Evolutionary conservation across 2,888 invertebrate genomes (phyloP), one percentile per base, ranked within the genome.

Genomic region (Agrotis puta): DNA sequence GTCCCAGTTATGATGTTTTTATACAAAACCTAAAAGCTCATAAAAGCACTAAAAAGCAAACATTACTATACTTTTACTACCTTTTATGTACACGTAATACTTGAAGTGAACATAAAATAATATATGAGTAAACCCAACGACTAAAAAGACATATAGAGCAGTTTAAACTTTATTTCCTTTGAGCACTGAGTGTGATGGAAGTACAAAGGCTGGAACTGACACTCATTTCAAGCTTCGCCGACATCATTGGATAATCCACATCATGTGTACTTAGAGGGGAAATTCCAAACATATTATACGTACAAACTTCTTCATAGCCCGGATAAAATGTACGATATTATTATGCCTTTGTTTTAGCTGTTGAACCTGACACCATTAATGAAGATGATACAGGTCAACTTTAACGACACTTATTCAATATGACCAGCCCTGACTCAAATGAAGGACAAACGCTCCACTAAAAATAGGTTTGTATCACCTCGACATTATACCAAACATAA

Each of bases 401-500:
- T 77, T 33, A 74, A 70, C 43, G 69, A 64, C 77, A 24, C 43
- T 67, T 66, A 61, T 48, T 20, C 58, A 70, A 48, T 67, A 76
- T 64, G 67, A 48, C 68, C 58, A 58, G 48, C 71, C 70, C 56
- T 74, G 74, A 74, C 74, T 72, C 67, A 63, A 68, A 20, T 68
- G 47, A 74, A 39, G 24, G 74, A 59, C 73, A 24, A 33, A 56
- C 33, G 66, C 63, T 76, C 74, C 65, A 85, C 84, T 79, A 80
- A 85, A 88, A 88, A 90, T 56, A 56, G 56, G 33, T 39, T 39
- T 39, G 39, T 90, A 88, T 79, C 84, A 84, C 68, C 72, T 75
- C 75, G 85, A 81, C 85, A 87, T 89, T 89, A 85, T 69, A 82
- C 66, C 75, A 69, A n/a, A 66, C 79, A 83, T 70, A 71, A 74